Evolutionary conservation across 2,113 vertebrate genomes (phyloP), one percentile per base, ranked within the genome.

Genomic region (Prionailurus viverrinus): DNA sequence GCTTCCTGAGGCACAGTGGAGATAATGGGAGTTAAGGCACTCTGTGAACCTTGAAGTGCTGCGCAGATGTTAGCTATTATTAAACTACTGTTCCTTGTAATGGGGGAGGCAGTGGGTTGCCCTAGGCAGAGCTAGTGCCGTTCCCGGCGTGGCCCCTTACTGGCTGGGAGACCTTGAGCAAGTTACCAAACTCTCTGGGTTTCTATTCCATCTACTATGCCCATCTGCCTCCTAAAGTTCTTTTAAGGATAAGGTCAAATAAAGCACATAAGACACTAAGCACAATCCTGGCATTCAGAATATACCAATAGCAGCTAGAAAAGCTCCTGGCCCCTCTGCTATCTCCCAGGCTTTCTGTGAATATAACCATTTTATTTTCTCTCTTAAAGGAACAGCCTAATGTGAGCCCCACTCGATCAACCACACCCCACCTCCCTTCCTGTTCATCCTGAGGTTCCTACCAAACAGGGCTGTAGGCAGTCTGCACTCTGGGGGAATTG

Each of bases 11-110:
- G 80, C 94, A 68, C n/a, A 39, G 61, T 53, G 55, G 78, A 68
- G 78, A 85, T 91, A 87, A 86, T 85, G 41, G 48, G 36, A 71
- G 81, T 92, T 73, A 90, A 93, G 92, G 80, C 18, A 83, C 61
- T 85, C 83, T 13, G 8, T 90, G 95, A 97, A 89, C 93, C 93
- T 65, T 91, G 55, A 98, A 89, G 92, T 74, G 33, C 78, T 15
- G 8, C 7, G 29, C 96, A 97, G 88, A 94, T 69, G 92, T 94
- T 82, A 92, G 83, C 71, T 97, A 39, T 74, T 94, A 92, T 85
- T 96, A 81, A 89, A 94, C 87, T 65, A 90, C 95, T 84, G 51
- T 90, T 94, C 86, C 92, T 94, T 89, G 68, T 91, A 84, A 89
- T 76, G 80, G 65, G 33, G 41, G 65, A 94, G 85, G 80, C n/a